These are phyloP conservation scores for Enteromius mattozi DNA, from an alignment of 2,797 vertebrate species.

Conservation along the genomic window DNA sequence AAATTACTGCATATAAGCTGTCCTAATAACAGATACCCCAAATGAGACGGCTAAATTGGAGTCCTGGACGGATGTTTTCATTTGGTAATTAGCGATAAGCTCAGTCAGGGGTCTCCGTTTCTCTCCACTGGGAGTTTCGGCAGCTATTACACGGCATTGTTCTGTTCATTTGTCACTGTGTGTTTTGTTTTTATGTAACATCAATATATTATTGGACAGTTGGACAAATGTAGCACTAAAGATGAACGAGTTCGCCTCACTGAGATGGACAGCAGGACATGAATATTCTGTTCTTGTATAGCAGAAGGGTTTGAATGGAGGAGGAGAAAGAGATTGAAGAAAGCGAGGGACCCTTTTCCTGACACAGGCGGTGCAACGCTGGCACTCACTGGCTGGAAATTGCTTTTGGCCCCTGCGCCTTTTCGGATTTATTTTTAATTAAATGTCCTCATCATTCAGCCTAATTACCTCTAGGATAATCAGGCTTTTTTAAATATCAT, in stretches of 20 bases:
- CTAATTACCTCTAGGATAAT: conserved; percentile 76
- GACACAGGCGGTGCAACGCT: conserved; percentile 52
- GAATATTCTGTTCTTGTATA: conserved; percentile 45
- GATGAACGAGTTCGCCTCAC: conserved; percentile 11
- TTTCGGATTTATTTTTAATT: conserved; percentile 77
- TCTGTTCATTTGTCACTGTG: conserved; percentile 36
- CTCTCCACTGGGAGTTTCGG: conserved; percentile 21
- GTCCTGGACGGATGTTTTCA: conserved; percentile 24
- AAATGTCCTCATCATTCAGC: conserved; percentile 74
- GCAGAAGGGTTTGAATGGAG: conserved; percentile 30
- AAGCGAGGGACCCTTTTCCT: conserved; percentile 42
- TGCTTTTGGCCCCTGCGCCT: conserved; percentile 68
- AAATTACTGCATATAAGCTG: conserved; percentile 35
- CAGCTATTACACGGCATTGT: conserved; percentile 21
- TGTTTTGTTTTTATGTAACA: conserved; percentile 46
- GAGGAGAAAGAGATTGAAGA: conserved; percentile 45
- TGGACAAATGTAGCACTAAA: conserved; percentile 34
- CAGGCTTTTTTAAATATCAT: conserved; percentile 75
- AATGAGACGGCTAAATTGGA: conserved; percentile 23
- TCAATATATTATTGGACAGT: conserved; percentile 53
- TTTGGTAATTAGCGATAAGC: conserved; percentile 43
- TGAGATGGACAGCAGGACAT: conserved; percentile 44
- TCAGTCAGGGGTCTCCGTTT: conserved; percentile 38
- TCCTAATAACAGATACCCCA: conserved; percentile 23
- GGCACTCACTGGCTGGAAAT: conserved; percentile 63